These are phyloP conservation scores for Altica lythri DNA, from an alignment of 2,888 invertebrate genomes.

Conservation along the genomic window DNA sequence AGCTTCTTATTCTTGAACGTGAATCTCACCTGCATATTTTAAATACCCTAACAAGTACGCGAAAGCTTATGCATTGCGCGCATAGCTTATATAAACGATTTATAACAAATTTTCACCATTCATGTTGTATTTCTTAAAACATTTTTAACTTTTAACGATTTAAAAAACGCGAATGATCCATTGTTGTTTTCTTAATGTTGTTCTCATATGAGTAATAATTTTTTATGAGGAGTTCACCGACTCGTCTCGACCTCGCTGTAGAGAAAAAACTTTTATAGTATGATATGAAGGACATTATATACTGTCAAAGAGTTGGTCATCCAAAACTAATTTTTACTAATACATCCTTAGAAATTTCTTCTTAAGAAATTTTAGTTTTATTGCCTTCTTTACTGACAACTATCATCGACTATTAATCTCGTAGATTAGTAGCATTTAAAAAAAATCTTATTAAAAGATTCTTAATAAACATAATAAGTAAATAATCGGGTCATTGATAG, in stretches of 20 bases:
- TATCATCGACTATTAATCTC: no score
- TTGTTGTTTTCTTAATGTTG: conserved; percentile 46
- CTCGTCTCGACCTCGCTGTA: conserved; percentile 56
- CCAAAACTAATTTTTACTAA: no score
- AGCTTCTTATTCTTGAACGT: conserved; percentile 31
- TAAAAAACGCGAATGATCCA: conserved; percentile 46
- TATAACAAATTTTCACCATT: conserved; percentile 20
- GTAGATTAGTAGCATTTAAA: no score
- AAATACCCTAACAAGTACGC: conserved; percentile 54
- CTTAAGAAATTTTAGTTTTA: no score
- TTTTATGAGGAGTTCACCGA: conserved; percentile 52
- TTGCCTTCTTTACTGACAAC: no score
- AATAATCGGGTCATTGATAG: no score
- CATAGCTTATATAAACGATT: conserved; percentile 51
- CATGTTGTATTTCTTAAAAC: conserved; percentile 14
- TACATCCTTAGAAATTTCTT: no score
- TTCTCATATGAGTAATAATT: conserved; percentile 56
- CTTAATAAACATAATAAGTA: no score
- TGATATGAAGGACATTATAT: conserved; percentile 36
- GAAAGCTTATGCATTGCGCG: conserved; percentile 59
- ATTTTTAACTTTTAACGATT: conserved; percentile 37
- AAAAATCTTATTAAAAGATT: no score
- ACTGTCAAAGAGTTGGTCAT: neutral
- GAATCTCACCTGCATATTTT: conserved; percentile 55
- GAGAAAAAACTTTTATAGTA: conserved; percentile 51